Evolutionary conservation across 2,797 vertebrate species (phyloP).

Genomic region (Kryptopterus vitreolus): DNA sequence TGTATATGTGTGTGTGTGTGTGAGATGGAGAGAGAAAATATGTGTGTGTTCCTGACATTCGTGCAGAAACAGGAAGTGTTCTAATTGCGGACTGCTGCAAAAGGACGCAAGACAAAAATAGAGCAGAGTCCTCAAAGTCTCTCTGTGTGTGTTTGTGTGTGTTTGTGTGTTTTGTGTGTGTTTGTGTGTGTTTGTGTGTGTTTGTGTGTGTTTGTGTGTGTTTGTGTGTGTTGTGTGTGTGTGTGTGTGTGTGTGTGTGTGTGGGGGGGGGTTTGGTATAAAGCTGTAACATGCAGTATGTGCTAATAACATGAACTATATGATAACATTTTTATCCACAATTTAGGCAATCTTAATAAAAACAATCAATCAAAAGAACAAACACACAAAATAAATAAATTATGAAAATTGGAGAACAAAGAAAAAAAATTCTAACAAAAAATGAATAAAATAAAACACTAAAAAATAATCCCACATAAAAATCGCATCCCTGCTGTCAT

Average conservation of each 20-base stretch:
- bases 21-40: no score
- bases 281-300: not conserved
- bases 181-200: not conserved
- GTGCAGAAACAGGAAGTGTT: conserved; percentile 69
- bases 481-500: no score
- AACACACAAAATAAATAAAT: no score
- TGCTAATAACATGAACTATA: no score
- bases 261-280: no score
- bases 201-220: conserved; percentile 31
- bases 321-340: no score
- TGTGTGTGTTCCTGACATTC: conserved; percentile 54
- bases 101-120: conserved; percentile 69
- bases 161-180: conserved; percentile 7
- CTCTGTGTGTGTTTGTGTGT: conserved; percentile 30
- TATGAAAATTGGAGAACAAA: no score
- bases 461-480: no score
- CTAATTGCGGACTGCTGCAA: conserved; percentile 69
- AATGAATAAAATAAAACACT: not conserved
- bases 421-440: no score
- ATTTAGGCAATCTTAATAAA: no score
- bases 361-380: no score
- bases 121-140: conserved; percentile 39
- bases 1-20: not conserved
- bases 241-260: no score
- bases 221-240: conserved; percentile 4